Evolutionary conservation across 2,797 vertebrate species (phyloP).

Genomic region (Sebastes hubbsi): DNA sequence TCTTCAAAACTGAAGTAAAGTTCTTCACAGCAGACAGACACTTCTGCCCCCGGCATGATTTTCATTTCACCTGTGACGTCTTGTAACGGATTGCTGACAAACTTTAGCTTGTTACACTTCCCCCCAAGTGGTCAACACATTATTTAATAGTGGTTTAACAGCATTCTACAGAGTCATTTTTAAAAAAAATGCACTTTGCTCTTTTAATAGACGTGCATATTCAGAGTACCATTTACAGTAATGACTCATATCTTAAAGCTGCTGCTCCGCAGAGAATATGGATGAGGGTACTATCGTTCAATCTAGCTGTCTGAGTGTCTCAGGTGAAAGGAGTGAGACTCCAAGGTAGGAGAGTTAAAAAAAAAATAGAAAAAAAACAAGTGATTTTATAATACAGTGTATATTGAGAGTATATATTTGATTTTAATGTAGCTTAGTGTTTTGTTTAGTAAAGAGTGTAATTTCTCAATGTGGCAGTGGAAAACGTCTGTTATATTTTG

Average conservation of each 20-base stretch:
- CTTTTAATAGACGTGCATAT: neutral
- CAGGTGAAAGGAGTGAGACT: neutral
- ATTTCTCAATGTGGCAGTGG: neutral
- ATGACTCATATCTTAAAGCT: too few relatives aligned
- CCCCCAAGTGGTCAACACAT: neutral
- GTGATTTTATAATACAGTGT: too few relatives aligned
- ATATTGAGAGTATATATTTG: neutral
- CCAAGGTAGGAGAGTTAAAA: neutral
- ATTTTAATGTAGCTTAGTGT: neutral
- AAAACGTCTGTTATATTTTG: neutral
- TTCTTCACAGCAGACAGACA: too few relatives aligned
- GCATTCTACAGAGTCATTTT: too few relatives aligned
- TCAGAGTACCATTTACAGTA: neutral
- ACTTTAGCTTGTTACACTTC: too few relatives aligned
- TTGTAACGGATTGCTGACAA: too few relatives aligned
- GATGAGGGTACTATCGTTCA: neutral
- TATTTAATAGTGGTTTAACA: neutral
- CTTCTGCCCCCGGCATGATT: too few relatives aligned
- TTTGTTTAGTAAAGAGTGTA: neutral
- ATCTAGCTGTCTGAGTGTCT: neutral
- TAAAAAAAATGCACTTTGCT: neutral
- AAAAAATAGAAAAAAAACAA: neutral
- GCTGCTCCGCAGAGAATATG: too few relatives aligned
- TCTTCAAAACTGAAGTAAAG: too few relatives aligned
- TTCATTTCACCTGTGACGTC: too few relatives aligned